phyloP scores from a whole-genome alignment of 2,888 invertebrate species.

The Anodontia alba region DNA sequence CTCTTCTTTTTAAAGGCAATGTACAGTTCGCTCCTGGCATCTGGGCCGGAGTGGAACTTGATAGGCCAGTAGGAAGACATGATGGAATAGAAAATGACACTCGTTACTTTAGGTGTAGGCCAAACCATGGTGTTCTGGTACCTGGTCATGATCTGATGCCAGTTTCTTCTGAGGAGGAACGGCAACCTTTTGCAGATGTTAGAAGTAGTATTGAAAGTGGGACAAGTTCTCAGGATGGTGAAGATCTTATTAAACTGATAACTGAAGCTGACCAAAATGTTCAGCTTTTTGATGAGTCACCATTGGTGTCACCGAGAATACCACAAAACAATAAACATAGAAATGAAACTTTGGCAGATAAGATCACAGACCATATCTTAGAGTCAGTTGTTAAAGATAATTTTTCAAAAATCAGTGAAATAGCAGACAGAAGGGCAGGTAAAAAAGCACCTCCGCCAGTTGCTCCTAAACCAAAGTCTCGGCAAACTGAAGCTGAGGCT shows the following conservation, averaged over 20 bases:
- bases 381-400: constrained; percentile 71
- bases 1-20: constrained; percentile 76
- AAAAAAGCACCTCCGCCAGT: constrained; percentile 63
- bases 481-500: constrained; percentile 25
- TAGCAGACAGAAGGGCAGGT: constrained; percentile 61
- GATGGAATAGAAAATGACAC: constrained; percentile 73
- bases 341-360: constrained; percentile 69
- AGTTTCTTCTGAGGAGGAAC: constrained; percentile 38
- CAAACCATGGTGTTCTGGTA: constrained; percentile 75
- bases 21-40: constrained; percentile 78
- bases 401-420: constrained; percentile 64
- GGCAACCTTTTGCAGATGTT: constrained; percentile 31
- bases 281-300: constrained; percentile 53
- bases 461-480: constrained; percentile 65
- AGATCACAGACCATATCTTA: constrained; percentile 76
- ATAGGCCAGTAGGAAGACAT: constrained; percentile 71
- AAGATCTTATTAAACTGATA: constrained; percentile 60
- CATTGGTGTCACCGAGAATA: constrained; percentile 40
- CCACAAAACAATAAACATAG: constrained; percentile 19
- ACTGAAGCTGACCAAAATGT: constrained; percentile 62
- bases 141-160: constrained; percentile 71
- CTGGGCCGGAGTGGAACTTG: constrained; percentile 81
- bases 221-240: constrained; percentile 51
- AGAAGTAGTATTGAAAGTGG: constrained; percentile 56
- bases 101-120: constrained; percentile 74